Percentiles rank a stretch among this genome's conserved stretches.
These are phyloP conservation scores for Melanocharis versteri DNA, from an alignment of 2,113 vertebrate genomes.

Conservation along the genomic window DNA sequence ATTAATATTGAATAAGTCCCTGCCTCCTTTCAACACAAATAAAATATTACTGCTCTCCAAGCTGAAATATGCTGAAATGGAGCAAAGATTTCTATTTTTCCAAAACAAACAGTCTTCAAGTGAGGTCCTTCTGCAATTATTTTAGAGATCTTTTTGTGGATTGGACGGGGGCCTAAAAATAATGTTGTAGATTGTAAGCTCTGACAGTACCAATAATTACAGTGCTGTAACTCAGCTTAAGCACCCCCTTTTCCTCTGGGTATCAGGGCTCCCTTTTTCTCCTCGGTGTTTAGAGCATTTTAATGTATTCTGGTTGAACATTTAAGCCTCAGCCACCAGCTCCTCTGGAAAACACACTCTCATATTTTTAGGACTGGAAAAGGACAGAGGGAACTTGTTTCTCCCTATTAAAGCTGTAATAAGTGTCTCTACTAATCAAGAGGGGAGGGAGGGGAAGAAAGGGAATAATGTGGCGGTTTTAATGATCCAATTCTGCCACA, in stretches of 20 bases:
- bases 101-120: conserved; percentile 29
- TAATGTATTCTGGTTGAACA: neutral
- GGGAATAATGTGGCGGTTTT: neutral
- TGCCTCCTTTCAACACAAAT: neutral
- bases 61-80: neutral
- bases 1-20: neutral
- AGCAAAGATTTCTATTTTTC: conserved; percentile 34
- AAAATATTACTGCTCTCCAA: neutral
- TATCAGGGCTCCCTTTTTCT: neutral
- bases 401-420: neutral
- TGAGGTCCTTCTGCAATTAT: neutral
- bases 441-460: neutral
- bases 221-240: neutral
- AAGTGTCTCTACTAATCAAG: neutral
- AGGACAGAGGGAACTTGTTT: neutral
- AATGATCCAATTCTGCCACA: neutral
- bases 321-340: neutral
- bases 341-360: neutral
- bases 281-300: neutral
- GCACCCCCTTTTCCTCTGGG: neutral
- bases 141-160: neutral
- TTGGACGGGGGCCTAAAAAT: neutral
- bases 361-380: conserved; percentile 11
- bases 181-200: neutral
- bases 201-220: neutral